phyloP scores from a whole-genome alignment of 2,888 invertebrate species.

The Scotopteryx bipunctaria region DNA sequence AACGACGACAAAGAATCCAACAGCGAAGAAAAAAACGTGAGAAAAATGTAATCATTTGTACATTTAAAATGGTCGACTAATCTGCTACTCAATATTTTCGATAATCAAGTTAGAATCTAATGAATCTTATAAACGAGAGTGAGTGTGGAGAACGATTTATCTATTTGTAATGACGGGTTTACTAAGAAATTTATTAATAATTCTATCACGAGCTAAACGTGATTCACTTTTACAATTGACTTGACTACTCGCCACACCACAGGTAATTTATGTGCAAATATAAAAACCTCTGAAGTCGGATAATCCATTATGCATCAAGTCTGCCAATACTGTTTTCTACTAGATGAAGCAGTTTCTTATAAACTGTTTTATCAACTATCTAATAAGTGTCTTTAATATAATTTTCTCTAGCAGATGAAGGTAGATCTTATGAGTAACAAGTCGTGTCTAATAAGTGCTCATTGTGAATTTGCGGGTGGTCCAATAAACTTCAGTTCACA shows the following conservation, averaged over 20 bases:
- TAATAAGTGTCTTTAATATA: not conserved
- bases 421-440: slow-evolving; percentile 15
- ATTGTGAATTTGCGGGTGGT: slow-evolving; percentile 73
- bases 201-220: slow-evolving; percentile 53
- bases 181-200: slow-evolving; percentile 47
- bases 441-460: slow-evolving; percentile 18
- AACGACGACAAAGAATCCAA: not conserved
- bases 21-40: not conserved
- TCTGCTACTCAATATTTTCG: not conserved
- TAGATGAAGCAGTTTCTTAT: not conserved
- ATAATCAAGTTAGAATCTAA: slow-evolving; percentile 8
- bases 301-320: slow-evolving; percentile 24
- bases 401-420: not conserved
- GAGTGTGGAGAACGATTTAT: slow-evolving; percentile 31
- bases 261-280: slow-evolving; percentile 36
- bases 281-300: slow-evolving; percentile 22
- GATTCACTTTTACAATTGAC: slow-evolving; percentile 38
- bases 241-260: slow-evolving; percentile 34
- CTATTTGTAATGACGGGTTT: slow-evolving; percentile 43
- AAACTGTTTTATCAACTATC: slow-evolving; percentile 8
- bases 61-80: not conserved
- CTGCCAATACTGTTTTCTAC: slow-evolving; percentile 14
- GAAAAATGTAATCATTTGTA: slow-evolving; percentile 1
- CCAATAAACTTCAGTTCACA: slow-evolving; percentile 75
- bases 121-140: slow-evolving; percentile 28